A percentile compares a stretch with the other conserved stretches of the same genome.
Evolutionary conservation across 2,113 vertebrate genomes (phyloP).

Genomic region (Fulmarus glacialis): DNA sequence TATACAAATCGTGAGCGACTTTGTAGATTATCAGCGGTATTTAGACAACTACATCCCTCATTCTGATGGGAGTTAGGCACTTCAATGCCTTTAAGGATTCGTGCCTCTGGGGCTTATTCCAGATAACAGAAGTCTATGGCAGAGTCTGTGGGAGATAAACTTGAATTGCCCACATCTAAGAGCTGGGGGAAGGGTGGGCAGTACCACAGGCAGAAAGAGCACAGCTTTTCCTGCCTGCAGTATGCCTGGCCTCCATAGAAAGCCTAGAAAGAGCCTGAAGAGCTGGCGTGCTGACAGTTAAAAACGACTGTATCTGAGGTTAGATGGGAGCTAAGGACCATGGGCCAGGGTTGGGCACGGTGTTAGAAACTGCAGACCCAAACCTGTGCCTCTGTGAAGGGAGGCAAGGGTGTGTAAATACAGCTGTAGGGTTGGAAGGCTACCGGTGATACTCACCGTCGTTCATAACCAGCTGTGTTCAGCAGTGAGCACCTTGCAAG

Average conservation of each 20-base stretch:
- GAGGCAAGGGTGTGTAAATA: too few species aligned
- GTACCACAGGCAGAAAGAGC: not conserved
- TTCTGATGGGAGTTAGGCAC: constrained; percentile 59
- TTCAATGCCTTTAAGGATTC: constrained; percentile 59
- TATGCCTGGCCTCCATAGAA: not conserved
- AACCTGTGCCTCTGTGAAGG: not conserved
- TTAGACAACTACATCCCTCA: constrained; percentile 60
- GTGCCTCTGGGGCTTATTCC: constrained; percentile 37
- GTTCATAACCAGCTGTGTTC: not conserved
- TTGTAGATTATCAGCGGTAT: constrained; percentile 44
- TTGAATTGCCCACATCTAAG: constrained; percentile 50
- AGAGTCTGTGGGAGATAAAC: constrained; percentile 51
- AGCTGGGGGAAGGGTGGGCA: constrained; percentile 33
- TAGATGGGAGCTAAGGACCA: not conserved
- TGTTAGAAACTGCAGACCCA: not conserved
- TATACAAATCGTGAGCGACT: constrained; percentile 40
- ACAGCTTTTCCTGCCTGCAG: not conserved
- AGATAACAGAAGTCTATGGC: constrained; percentile 49
- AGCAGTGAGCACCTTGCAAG: not conserved
- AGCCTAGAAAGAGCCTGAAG: not conserved
- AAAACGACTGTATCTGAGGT: fast-evolving
- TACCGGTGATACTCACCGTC: not conserved
- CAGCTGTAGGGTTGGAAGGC: not conserved
- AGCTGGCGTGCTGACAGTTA: not conserved
- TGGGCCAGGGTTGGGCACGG: fast-evolving